These are phyloP conservation scores for Stenichneumon culpator DNA, from an alignment of 2,888 invertebrate genomes.

Conservation along the genomic window DNA sequence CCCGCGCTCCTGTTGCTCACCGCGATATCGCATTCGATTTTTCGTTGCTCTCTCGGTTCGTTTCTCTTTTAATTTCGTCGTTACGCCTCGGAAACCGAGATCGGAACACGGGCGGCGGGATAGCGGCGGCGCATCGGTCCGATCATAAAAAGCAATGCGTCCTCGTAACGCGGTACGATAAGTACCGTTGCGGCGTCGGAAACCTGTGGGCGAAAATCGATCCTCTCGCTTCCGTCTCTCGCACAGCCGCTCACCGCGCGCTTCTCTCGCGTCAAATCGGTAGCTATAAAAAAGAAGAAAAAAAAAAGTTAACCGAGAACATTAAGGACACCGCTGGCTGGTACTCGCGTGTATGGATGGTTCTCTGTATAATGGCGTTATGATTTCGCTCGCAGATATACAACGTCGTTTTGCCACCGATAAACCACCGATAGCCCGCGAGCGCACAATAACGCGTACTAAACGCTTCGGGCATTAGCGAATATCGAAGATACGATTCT, in stretches of 20 bases:
- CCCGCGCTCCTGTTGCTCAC: slow-evolving; percentile 1
- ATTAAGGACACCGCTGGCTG: slow-evolving; percentile 54
- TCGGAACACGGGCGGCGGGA: slow-evolving; percentile 74
- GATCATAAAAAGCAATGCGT: slow-evolving; percentile 84
- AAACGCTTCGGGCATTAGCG: slow-evolving; percentile 78
- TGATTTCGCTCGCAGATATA: slow-evolving; percentile 80
- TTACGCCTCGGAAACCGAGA: slow-evolving; percentile 65
- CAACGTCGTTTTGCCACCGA: slow-evolving; percentile 56
- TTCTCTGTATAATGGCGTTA: slow-evolving; percentile 80
- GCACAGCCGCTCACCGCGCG: slow-evolving; percentile 47
- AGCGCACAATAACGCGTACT: slow-evolving; percentile 61
- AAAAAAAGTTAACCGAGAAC: slow-evolving; percentile 71
- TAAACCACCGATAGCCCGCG: slow-evolving; percentile 66
- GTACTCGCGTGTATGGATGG: slow-evolving; percentile 24
- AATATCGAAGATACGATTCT: slow-evolving; percentile 47
- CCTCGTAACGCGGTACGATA: slow-evolving; percentile 84
- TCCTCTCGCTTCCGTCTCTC: slow-evolving; percentile 69
- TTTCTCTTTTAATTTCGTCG: slow-evolving; percentile 74
- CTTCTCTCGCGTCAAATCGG: slow-evolving; percentile 77
- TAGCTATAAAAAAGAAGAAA: slow-evolving; percentile 80
- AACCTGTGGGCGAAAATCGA: slow-evolving; percentile 80
- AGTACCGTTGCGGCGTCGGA: slow-evolving; percentile 76
- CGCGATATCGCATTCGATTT: slow-evolving; percentile 38
- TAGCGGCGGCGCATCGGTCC: slow-evolving; percentile 66
- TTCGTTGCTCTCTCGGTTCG: slow-evolving; percentile 36